Percentiles rank a stretch among this genome's conserved stretches.
Conservation (phyloP, 1,140 invertebrate genomes). For the Macrobrachium rosenbergii region DNA sequence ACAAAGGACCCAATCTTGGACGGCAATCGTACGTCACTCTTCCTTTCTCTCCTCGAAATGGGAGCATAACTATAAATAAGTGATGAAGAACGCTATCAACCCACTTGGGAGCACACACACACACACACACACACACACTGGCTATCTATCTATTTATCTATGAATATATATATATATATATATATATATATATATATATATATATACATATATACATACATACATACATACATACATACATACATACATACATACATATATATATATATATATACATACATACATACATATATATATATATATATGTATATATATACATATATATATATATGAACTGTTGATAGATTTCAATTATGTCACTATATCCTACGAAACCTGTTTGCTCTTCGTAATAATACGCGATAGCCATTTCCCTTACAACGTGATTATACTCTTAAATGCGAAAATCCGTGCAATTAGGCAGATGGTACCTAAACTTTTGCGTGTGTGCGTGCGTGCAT, state of each 20-base stretch:
- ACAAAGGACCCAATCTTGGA: too few species aligned
- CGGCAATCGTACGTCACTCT: too few species aligned
- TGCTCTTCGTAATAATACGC: too few species aligned
- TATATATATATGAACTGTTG: background rate
- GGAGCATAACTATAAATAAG: too few species aligned
- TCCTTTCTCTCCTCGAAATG: too few species aligned
- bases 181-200: conserved; percentile 7
- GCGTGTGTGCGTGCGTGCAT: conserved; percentile 12
- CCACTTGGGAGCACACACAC: background rate
- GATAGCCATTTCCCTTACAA: too few species aligned
- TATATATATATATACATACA: conserved; percentile 17
- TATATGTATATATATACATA: conserved; percentile 4
- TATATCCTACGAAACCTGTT: too few species aligned
- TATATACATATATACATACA: conserved; percentile 6
- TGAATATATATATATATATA: conserved; percentile 4
- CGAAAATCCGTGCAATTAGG: background rate
- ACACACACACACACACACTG: background rate
- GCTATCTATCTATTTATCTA: background rate
- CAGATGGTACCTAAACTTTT: background rate
- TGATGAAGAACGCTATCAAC: too few species aligned
- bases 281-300: conserved; percentile 21
- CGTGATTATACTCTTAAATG: too few species aligned
- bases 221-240: background rate
- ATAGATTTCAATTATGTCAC: background rate
- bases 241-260: background rate